Evolutionary conservation across 2,113 vertebrate genomes (phyloP).

Genomic region (Nanger granti): DNA sequence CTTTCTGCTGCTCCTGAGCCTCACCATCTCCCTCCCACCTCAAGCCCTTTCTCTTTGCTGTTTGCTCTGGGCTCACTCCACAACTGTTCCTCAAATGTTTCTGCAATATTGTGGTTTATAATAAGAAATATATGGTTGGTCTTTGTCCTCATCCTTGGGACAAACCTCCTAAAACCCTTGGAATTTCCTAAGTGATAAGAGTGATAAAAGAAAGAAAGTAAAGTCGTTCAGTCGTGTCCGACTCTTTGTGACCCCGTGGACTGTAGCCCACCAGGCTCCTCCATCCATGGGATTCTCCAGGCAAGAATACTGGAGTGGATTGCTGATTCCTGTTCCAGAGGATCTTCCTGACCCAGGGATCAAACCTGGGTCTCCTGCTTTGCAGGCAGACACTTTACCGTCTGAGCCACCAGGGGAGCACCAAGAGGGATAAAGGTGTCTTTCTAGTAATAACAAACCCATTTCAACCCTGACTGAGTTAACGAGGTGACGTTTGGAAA

Average conservation of each 20-base stretch:
- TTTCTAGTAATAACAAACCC: not conserved
- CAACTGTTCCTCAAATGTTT: not conserved
- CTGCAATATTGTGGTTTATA: not conserved
- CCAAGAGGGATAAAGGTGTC: not conserved
- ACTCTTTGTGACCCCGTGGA: not conserved
- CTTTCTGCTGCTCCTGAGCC: not conserved
- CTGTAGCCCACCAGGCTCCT: not conserved
- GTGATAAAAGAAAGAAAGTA: not conserved
- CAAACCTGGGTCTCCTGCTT: rapidly evolving
- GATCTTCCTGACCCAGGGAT: not conserved
- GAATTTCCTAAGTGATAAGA: not conserved
- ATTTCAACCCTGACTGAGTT: not conserved
- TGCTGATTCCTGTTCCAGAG: not conserved
- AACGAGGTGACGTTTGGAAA: not conserved
- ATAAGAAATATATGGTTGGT: not conserved
- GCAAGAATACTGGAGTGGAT: not conserved
- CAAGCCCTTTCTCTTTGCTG: not conserved
- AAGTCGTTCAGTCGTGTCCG: rapidly evolving
- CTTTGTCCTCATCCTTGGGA: not conserved
- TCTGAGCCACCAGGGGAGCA: not conserved
- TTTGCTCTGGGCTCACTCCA: not conserved
- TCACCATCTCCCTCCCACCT: not conserved
- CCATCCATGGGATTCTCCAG: not conserved
- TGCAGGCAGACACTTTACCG: not conserved
- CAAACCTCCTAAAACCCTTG: not conserved